These are phyloP conservation scores for Oedothorax gibbosus DNA, from an alignment of 1,140 invertebrate genomes.

Conservation along the genomic window DNA sequence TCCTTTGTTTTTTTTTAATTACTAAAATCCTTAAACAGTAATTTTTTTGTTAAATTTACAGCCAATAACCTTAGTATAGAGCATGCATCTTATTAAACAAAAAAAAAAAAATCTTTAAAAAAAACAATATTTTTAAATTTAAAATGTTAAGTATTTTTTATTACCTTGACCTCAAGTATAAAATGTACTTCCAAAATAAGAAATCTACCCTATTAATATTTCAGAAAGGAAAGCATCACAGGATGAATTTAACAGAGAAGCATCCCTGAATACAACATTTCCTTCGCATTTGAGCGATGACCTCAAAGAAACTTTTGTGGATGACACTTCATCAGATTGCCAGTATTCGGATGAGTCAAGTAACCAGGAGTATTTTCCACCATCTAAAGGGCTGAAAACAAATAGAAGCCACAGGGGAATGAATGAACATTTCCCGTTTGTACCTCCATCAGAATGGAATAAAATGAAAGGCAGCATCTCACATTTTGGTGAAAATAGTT, in stretches of 20 bases:
- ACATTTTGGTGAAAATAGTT: slow-evolving; percentile 18
- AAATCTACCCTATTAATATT: too few relatives aligned
- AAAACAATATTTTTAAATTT: too few relatives aligned
- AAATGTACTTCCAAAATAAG: too few relatives aligned
- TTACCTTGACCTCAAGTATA: too few relatives aligned
- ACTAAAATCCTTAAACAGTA: too few relatives aligned
- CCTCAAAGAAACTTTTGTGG: slow-evolving; percentile 56
- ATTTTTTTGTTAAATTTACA: too few relatives aligned
- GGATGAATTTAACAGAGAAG: neutral
- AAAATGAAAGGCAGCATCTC: neutral
- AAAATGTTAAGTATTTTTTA: too few relatives aligned
- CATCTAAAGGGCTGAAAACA: neutral
- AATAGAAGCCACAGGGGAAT: slow-evolving; percentile 20
- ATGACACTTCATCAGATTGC: slow-evolving; percentile 50
- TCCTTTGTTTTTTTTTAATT: too few relatives aligned
- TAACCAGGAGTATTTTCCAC: slow-evolving; percentile 26
- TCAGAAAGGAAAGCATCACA: neutral
- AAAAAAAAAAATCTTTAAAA: too few relatives aligned
- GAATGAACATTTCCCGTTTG: slow-evolving; percentile 53
- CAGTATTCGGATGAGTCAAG: slow-evolving; percentile 54
- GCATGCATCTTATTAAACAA: too few relatives aligned
- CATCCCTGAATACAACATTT: slow-evolving; percentile 2
- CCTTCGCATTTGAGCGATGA: slow-evolving; percentile 41
- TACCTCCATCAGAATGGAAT: slow-evolving; percentile 19
- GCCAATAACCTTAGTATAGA: too few relatives aligned